Evolutionary conservation across 2,113 vertebrate genomes (phyloP).

Genomic region (Psittacula cyanocephala): DNA sequence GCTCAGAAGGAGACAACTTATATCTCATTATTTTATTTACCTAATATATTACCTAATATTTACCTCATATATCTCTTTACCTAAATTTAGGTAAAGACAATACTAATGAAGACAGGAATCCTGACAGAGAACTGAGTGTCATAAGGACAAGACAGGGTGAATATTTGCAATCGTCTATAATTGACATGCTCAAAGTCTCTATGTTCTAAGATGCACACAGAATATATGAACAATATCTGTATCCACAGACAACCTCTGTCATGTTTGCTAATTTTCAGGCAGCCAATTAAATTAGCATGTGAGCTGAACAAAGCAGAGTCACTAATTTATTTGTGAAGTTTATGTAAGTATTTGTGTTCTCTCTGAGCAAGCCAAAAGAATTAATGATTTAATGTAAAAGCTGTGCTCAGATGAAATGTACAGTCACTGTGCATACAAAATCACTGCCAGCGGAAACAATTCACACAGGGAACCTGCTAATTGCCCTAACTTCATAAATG

Average conservation of each 20-base stretch:
- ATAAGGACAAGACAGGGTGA: not conserved
- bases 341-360: conserved; percentile 12
- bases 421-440: conserved; percentile 17
- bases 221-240: not conserved
- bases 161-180: not conserved
- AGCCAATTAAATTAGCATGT: not conserved
- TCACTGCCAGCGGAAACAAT: conserved; percentile 51
- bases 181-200: not conserved
- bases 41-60: no score
- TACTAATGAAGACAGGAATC: not conserved
- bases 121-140: not conserved
- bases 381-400: conserved; percentile 2
- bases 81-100: not conserved
- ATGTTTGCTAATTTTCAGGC: not conserved
- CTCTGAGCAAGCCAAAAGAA: conserved; percentile 21
- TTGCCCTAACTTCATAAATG: not conserved
- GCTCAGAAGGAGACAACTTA: not conserved
- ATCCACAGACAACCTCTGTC: not conserved
- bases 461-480: not conserved
- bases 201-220: not conserved
- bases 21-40: not conserved
- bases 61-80: no score
- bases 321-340: not conserved
- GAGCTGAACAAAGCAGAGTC: not conserved
- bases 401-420: not conserved